These are phyloP conservation scores for Thaumatotibia leucotreta DNA, from an alignment of 1,140 invertebrate species.

Conservation along the genomic window DNA sequence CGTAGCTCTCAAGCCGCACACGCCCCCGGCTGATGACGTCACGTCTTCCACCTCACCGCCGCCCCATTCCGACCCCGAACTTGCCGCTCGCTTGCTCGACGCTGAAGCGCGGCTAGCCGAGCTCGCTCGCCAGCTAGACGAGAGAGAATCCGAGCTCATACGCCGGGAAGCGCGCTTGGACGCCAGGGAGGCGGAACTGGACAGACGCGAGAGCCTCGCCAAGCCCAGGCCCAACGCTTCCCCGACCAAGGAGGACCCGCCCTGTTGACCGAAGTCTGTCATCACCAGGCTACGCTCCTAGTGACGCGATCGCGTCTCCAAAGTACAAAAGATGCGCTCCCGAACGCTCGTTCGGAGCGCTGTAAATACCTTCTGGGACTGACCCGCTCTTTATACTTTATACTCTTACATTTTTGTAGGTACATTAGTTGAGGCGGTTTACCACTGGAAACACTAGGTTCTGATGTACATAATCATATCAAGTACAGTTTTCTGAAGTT, in stretches of 20 bases:
- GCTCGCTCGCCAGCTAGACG: conserved; percentile 48
- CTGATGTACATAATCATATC: conserved; percentile 60
- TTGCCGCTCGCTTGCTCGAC: conserved; percentile 62
- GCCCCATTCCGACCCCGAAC: conserved; percentile 78
- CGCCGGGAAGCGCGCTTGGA: conserved; percentile 49
- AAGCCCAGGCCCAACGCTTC: conserved; percentile 22
- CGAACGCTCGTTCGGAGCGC: conserved; percentile 9
- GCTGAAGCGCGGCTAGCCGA: conserved; percentile 55
- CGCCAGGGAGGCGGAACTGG: conserved; percentile 46
- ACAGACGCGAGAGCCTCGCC: conserved; percentile 37
- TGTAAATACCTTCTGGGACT: conserved; percentile 24
- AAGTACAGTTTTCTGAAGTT: conserved; percentile 66
- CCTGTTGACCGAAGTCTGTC: conserved; percentile 61
- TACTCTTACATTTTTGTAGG: conserved; percentile 18
- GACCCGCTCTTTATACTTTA: conserved; percentile 26
- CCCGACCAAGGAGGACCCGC: conserved; percentile 38
- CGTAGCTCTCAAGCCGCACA: conserved; percentile 85
- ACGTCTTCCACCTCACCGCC: conserved; percentile 79
- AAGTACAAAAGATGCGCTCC: conserved; percentile 47
- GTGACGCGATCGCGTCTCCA: conserved; percentile 44
- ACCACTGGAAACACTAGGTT: conserved; percentile 21
- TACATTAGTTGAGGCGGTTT: conserved; percentile 17
- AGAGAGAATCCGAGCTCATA: conserved; percentile 51
- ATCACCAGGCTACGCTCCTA: conserved; percentile 29
- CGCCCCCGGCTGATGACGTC: conserved; percentile 78